Evolutionary conservation across 1,140 invertebrate genomes (phyloP).

Genomic region (Drosophila eugracilis): DNA sequence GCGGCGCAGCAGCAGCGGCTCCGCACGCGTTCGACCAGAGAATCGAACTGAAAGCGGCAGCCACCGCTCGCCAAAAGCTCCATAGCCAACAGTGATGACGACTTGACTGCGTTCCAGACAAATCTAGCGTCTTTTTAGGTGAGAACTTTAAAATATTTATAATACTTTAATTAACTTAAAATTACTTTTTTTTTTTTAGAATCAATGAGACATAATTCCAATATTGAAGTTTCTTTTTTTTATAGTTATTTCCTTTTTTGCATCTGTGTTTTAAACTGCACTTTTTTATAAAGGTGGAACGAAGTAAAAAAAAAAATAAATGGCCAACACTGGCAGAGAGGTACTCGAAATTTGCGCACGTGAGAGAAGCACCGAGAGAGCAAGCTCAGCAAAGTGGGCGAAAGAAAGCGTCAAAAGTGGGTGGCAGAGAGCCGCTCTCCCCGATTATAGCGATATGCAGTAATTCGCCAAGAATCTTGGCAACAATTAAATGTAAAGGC

Average conservation of each 20-base stretch:
- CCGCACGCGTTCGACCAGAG: slow-evolving; percentile 53
- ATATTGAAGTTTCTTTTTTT: too few species aligned
- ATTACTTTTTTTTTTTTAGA: too few species aligned
- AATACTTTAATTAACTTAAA: not conserved
- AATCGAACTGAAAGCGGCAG: slow-evolving; percentile 57
- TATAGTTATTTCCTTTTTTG: too few species aligned
- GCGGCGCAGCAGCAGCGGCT: slow-evolving; percentile 36
- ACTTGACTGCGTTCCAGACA: not conserved
- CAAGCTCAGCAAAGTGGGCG: slow-evolving; percentile 7
- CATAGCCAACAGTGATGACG: slow-evolving; percentile 6
- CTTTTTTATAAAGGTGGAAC: too few species aligned
- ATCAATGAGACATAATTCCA: too few species aligned
- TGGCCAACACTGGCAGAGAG: slow-evolving; percentile 4
- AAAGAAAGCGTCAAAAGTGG: slow-evolving; percentile 10
- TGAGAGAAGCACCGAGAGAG: slow-evolving; percentile 11
- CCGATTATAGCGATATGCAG: slow-evolving; percentile 6
- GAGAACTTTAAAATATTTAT: not conserved
- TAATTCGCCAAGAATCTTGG: slow-evolving; percentile 32
- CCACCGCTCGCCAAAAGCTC: slow-evolving; percentile 33
- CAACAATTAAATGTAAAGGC: slow-evolving; percentile 13
- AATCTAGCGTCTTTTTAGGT: not conserved
- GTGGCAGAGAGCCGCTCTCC: slow-evolving; percentile 7
- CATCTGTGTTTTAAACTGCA: not conserved
- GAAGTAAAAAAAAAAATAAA: too few species aligned
- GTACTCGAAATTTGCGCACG: slow-evolving; percentile 37